Conservation (phyloP, 2,797 vertebrate species). For the Neoniphon sammara region DNA sequence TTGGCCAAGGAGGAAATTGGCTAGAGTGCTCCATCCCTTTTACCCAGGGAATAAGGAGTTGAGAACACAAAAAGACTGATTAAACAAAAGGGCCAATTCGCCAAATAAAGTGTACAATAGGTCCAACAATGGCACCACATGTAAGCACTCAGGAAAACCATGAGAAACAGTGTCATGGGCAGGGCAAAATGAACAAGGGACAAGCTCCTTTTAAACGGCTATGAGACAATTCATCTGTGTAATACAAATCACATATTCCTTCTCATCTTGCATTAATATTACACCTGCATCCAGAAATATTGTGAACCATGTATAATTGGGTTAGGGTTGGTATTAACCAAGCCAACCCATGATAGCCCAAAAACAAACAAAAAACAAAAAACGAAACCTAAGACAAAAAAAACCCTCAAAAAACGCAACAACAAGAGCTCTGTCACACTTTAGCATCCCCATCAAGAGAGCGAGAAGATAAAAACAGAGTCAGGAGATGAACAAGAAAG, state of each 20-base stretch:
- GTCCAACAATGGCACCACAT: constrained; percentile 18
- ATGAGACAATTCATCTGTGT: too few species aligned
- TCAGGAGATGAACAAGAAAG: constrained; percentile 23
- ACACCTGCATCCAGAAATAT: too few species aligned
- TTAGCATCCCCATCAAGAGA: too few species aligned
- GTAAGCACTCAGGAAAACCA: neutral
- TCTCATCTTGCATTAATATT: too few species aligned
- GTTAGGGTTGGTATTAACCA: too few species aligned
- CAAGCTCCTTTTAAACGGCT: too few species aligned
- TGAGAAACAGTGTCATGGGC: neutral
- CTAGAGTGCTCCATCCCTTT: constrained; percentile 11
- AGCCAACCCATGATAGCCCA: too few species aligned
- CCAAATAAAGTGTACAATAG: neutral
- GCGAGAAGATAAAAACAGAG: constrained; percentile 12
- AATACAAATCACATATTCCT: too few species aligned
- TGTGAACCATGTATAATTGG: too few species aligned
- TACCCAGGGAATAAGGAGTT: neutral
- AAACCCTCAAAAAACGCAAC: neutral
- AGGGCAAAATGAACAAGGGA: neutral
- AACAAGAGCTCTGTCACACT: too few species aligned
- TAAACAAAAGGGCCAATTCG: constrained; percentile 21
- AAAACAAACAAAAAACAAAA: constrained; percentile 15
- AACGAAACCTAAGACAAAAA: constrained; percentile 13
- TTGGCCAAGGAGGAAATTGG: constrained; percentile 24
- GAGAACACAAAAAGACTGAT: constrained; percentile 36